A percentile compares a stretch with the other conserved stretches of the same genome.
These are phyloP conservation scores for Argyrosomus japonicus DNA, from an alignment of 2,113 vertebrate species.

Conservation along the genomic window DNA sequence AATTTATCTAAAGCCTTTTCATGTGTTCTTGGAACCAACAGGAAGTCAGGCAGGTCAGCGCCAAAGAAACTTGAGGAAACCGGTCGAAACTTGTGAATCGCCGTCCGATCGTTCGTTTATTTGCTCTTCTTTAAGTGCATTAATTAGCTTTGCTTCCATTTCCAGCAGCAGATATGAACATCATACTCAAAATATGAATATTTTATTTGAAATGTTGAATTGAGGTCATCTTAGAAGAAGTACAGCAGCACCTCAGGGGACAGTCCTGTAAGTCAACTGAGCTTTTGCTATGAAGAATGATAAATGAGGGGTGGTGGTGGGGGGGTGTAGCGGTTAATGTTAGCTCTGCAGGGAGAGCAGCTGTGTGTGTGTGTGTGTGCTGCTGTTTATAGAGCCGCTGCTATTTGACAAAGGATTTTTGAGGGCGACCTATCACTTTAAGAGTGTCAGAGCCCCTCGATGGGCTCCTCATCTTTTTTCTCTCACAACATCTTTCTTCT, in stretches of 20 bases:
- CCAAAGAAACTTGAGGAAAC: no score
- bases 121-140: no score
- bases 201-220: conserved; percentile 12
- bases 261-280: conserved; percentile 1
- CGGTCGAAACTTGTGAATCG: no score
- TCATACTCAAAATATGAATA: conserved; percentile 12
- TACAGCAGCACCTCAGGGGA: conserved; percentile 1
- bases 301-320: neutral
- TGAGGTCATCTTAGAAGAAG: neutral
- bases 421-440: conserved; percentile 67
- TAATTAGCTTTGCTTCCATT: neutral
- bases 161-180: neutral
- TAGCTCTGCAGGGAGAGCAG: neutral
- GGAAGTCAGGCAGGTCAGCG: no score
- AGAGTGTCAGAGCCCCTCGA: conserved; percentile 68
- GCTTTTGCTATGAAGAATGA: neutral
- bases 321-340: neutral
- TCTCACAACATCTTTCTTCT: conserved; percentile 70
- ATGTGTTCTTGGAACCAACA: neutral
- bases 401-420: conserved; percentile 40
- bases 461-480: conserved; percentile 69
- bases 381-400: neutral
- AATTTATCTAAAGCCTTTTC: neutral
- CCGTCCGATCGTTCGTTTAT: neutral
- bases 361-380: neutral